Evolutionary conservation across 2,113 vertebrate genomes (phyloP).

Genomic region (Ivindomyrus marchei): DNA sequence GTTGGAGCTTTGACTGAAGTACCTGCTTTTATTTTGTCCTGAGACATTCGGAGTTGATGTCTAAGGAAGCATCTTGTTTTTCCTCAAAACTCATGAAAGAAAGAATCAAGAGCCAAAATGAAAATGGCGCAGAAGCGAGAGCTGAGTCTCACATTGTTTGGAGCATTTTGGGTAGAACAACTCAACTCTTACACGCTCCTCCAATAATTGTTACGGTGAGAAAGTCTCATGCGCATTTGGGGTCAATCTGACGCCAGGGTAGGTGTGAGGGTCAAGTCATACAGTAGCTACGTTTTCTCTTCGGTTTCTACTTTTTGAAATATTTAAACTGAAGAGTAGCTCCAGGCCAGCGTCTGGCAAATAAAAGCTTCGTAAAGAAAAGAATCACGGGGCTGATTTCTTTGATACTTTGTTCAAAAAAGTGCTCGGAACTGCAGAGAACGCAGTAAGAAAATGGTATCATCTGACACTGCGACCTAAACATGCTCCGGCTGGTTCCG

Average conservation of each 20-base stretch:
- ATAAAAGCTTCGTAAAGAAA: constrained; percentile 11
- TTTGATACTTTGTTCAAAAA: constrained; percentile 8
- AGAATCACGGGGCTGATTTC: constrained; percentile 19
- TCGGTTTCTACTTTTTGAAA: constrained; percentile 38
- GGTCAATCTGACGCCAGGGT: too few species aligned
- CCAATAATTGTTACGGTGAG: too few species aligned
- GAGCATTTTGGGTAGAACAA: constrained; percentile 30
- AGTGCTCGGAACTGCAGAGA: background rate
- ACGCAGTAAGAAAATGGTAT: background rate
- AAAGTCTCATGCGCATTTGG: too few species aligned
- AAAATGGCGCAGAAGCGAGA: constrained; percentile 29
- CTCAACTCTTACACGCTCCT: background rate
- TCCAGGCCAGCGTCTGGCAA: constrained; percentile 38
- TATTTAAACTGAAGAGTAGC: constrained; percentile 34
- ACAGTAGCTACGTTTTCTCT: constrained; percentile 36
- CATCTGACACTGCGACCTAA: background rate
- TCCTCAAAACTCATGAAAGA: background rate
- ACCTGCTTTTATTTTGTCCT: background rate
- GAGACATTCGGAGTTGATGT: background rate
- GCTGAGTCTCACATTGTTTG: constrained; percentile 30
- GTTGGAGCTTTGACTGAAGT: background rate
- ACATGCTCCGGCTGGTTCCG: background rate
- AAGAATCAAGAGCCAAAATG: constrained; percentile 27
- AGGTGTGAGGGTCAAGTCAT: constrained; percentile 12
- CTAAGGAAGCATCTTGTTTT: background rate